Conservation (phyloP, 2,113 vertebrate species). For the Irena cyanogastra region DNA sequence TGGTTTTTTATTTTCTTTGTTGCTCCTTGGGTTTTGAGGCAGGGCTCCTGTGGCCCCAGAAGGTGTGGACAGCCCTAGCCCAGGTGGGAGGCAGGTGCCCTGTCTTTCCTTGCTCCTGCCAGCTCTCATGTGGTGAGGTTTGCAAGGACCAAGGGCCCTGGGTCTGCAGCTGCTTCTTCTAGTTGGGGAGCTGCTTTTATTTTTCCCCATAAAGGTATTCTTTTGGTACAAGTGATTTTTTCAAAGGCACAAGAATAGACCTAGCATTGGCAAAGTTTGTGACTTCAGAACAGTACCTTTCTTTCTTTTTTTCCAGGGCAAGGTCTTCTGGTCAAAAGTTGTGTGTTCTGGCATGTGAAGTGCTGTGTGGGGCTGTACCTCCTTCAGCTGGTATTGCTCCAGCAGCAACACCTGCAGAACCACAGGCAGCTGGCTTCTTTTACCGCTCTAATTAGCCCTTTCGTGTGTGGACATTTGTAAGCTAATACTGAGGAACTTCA, state of each 20-base stretch:
- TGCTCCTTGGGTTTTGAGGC: not conserved
- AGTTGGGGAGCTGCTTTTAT: fast-evolving
- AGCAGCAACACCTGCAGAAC: not conserved
- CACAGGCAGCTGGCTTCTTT: not conserved
- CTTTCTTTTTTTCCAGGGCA: not conserved
- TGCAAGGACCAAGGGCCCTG: not conserved
- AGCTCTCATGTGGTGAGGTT: not conserved
- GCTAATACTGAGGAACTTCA: not conserved
- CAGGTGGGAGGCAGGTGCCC: not conserved
- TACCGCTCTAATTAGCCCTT: not conserved
- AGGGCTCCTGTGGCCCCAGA: not conserved
- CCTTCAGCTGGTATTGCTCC: not conserved
- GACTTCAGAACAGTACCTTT: not conserved
- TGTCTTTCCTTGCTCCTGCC: not conserved
- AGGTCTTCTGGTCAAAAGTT: not conserved
- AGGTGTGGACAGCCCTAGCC: not conserved
- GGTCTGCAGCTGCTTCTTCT: not conserved
- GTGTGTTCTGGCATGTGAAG: not conserved
- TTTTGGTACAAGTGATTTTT: not conserved
- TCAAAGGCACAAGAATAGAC: not conserved
- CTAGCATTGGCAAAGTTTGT: not conserved
- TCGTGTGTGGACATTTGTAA: not conserved
- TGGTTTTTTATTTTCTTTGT: not conserved
- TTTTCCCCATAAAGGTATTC: fast-evolving
- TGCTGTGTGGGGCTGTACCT: not conserved